These are phyloP conservation scores for Griposia aprilina DNA, from an alignment of 2,888 invertebrate species.

Conservation along the genomic window DNA sequence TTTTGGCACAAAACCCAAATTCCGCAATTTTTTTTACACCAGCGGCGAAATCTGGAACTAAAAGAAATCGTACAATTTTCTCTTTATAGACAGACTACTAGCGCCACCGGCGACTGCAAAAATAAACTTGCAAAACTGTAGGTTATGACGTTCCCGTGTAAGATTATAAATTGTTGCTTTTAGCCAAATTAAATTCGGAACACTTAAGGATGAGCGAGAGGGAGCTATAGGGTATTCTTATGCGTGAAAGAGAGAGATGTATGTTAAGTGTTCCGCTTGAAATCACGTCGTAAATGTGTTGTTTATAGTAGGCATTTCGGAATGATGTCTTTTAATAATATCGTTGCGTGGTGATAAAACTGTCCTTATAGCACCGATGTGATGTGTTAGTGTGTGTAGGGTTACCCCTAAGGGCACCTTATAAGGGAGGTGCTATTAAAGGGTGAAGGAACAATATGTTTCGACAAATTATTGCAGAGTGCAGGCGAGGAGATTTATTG, in stretches of 20 bases:
- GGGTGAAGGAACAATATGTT: constrained; percentile 44
- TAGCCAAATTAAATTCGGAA: constrained; percentile 76
- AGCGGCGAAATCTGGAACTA: constrained; percentile 57
- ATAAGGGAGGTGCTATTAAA: constrained; percentile 27
- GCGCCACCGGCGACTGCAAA: constrained; percentile 60
- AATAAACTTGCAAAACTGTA: constrained; percentile 61
- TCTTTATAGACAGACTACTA: constrained; percentile 43
- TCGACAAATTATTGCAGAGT: constrained; percentile 46
- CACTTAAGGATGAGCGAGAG: constrained; percentile 63
- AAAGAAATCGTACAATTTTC: constrained; percentile 30
- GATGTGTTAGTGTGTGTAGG: constrained; percentile 39
- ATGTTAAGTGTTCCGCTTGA: constrained; percentile 55
- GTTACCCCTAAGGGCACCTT: not conserved
- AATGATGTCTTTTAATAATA: constrained; percentile 79
- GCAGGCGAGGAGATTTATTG: constrained; percentile 20
- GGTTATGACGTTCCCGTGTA: constrained; percentile 65
- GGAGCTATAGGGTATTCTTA: constrained; percentile 25
- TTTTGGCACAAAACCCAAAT: constrained; percentile 61
- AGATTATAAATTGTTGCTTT: constrained; percentile 78
- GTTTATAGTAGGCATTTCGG: constrained; percentile 80
- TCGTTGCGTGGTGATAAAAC: constrained; percentile 64
- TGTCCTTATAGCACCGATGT: constrained; percentile 50
- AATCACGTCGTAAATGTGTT: constrained; percentile 78
- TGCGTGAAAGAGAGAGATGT: constrained; percentile 54
- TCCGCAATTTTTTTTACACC: constrained; percentile 41